These are phyloP conservation scores for Suricata suricatta DNA, from an alignment of 2,113 vertebrate species.

Conservation along the genomic window DNA sequence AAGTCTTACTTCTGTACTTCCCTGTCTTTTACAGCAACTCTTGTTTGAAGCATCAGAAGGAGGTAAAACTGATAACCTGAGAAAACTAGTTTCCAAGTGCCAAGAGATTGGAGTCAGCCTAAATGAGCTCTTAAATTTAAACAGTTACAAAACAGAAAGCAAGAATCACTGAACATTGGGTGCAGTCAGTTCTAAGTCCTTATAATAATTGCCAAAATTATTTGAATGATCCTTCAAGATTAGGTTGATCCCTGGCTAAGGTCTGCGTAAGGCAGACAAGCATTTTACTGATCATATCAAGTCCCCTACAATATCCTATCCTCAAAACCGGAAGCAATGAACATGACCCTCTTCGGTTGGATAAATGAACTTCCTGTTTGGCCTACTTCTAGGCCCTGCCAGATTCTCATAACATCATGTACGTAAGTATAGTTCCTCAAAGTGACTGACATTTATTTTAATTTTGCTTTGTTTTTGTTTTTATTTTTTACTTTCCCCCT, in stretches of 20 bases:
- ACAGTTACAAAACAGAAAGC: slow-evolving; percentile 90
- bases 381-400: slow-evolving; percentile 90
- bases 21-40: slow-evolving; percentile 94
- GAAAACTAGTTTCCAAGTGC: slow-evolving; percentile 94
- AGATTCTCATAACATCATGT: slow-evolving; percentile 92
- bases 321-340: slow-evolving; percentile 86
- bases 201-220: slow-evolving; percentile 90
- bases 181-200: slow-evolving; percentile 87
- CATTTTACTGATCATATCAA: slow-evolving; percentile 86
- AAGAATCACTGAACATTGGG: slow-evolving; percentile 90
- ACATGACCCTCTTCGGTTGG: slow-evolving; percentile 85
- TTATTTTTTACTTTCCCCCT: slow-evolving; percentile 86
- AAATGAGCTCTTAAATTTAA: slow-evolving; percentile 95
- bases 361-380: slow-evolving; percentile 91
- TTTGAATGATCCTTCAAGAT: slow-evolving; percentile 88
- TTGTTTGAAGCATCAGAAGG: slow-evolving; percentile 97
- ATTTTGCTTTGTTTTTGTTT: slow-evolving; percentile 86
- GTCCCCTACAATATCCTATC: slow-evolving; percentile 85
- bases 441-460: slow-evolving; percentile 90
- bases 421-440: slow-evolving; percentile 99
- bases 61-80: slow-evolving; percentile 95
- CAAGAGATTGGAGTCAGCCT: slow-evolving; percentile 97
- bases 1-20: slow-evolving; percentile 89
- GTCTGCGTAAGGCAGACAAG: slow-evolving; percentile 87
- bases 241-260: slow-evolving; percentile 88